phyloP scores from a whole-genome alignment of 2,797 vertebrate genomes.

The Danio albolineatus region DNA sequence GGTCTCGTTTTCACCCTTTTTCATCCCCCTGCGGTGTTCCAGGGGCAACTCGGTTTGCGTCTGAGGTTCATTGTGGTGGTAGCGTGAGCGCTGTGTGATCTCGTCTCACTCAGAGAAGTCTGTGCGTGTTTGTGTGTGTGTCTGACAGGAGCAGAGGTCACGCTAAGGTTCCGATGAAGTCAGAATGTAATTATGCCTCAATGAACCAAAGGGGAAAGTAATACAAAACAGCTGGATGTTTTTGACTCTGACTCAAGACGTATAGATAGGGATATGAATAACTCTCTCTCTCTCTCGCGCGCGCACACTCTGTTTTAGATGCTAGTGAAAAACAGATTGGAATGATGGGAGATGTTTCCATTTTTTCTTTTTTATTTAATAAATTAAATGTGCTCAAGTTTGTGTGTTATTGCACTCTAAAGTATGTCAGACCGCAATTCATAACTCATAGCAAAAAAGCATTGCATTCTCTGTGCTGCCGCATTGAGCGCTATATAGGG shows the following conservation, averaged over 20 bases:
- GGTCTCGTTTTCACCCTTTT: slow-evolving; percentile 70
- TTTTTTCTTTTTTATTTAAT: slow-evolving; percentile 24
- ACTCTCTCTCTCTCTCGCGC: slow-evolving; percentile 20
- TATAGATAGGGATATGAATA: slow-evolving; percentile 75
- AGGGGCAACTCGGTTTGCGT: slow-evolving; percentile 78
- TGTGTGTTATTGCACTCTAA: background rate
- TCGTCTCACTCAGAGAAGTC: slow-evolving; percentile 75
- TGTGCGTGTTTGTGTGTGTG: slow-evolving; percentile 61
- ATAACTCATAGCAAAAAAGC: background rate
- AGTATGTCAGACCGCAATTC: background rate
- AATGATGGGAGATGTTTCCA: background rate
- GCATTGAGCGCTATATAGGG: background rate
- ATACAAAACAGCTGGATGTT: slow-evolving; percentile 85
- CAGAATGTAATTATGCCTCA: slow-evolving; percentile 88
- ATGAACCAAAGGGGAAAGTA: slow-evolving; percentile 85
- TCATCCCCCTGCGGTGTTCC: slow-evolving; percentile 62
- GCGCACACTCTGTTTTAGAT: slow-evolving; percentile 1
- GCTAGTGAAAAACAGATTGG: slow-evolving; percentile 14
- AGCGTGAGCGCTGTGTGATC: slow-evolving; percentile 77
- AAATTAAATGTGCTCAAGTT: background rate
- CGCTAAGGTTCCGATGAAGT: slow-evolving; percentile 86
- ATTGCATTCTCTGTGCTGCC: background rate
- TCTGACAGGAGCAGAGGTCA: slow-evolving; percentile 81
- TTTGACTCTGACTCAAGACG: slow-evolving; percentile 75
- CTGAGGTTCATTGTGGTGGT: slow-evolving; percentile 78